Percentiles rank a stretch among this genome's conserved stretches.
These are phyloP conservation scores for Camelus dromedarius DNA, from an alignment of 2,113 vertebrate genomes.

Conservation along the genomic window DNA sequence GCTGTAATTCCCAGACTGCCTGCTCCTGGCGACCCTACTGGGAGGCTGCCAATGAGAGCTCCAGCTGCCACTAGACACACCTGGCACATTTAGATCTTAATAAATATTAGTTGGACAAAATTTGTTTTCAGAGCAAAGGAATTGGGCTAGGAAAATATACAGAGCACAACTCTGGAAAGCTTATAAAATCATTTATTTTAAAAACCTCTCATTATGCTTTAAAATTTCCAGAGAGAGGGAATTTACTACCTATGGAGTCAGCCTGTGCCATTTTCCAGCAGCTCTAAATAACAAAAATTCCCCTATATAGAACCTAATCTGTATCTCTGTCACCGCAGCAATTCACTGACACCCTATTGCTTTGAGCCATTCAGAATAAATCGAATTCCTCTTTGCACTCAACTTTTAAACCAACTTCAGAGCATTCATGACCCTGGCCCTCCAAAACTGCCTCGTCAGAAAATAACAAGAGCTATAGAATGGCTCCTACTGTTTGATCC, in stretches of 20 bases:
- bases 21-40: not conserved
- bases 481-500: not conserved
- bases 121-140: conserved; percentile 37
- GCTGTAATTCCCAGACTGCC: not conserved
- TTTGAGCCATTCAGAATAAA: not conserved
- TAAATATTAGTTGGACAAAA: not conserved
- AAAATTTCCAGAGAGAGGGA: not conserved
- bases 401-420: conserved; percentile 56
- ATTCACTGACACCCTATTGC: not conserved
- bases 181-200: conserved; percentile 22
- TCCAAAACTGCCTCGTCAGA: conserved; percentile 45
- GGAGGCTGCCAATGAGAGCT: not conserved
- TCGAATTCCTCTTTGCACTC: not conserved
- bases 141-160: conserved; percentile 34
- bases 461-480: conserved; percentile 42
- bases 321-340: not conserved
- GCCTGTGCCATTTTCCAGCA: not conserved
- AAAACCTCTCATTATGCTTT: conserved; percentile 21
- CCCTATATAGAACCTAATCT: not conserved
- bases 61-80: not conserved
- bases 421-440: not conserved
- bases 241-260: not conserved
- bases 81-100: not conserved
- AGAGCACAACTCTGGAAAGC: conserved; percentile 44
- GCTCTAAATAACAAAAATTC: conserved; percentile 28